phyloP scores from a whole-genome alignment of 1,140 invertebrate species.

The Procambarus virginalis region DNA sequence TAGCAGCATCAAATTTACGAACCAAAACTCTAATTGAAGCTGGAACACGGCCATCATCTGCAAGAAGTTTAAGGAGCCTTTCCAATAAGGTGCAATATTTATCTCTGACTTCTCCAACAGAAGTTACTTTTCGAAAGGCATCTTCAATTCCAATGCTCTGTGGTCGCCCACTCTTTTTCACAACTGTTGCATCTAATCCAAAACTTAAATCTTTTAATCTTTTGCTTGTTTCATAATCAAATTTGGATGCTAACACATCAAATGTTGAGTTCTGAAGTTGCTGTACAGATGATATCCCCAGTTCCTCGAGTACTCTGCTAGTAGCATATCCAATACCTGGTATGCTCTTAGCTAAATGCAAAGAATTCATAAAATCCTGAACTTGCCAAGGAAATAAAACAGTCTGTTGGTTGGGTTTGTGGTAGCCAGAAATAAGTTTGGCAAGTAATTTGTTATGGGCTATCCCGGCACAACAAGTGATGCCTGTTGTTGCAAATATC shows the following conservation, averaged over 20 bases:
- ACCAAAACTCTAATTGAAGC: slow-evolving; percentile 83
- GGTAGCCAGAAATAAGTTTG: slow-evolving; percentile 82
- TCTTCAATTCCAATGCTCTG: slow-evolving; percentile 85
- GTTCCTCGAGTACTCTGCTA: slow-evolving; percentile 78
- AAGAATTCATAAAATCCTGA: slow-evolving; percentile 79
- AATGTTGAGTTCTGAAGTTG: slow-evolving; percentile 81
- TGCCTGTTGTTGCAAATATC: slow-evolving; percentile 80
- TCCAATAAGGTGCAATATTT: slow-evolving; percentile 81
- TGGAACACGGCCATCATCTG: slow-evolving; percentile 85
- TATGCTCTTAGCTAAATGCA: slow-evolving; percentile 78
- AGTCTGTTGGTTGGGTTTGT: slow-evolving; percentile 89
- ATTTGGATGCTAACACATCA: slow-evolving; percentile 78
- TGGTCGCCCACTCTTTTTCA: slow-evolving; percentile 82
- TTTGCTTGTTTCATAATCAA: slow-evolving; percentile 81
- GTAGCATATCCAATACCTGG: slow-evolving; percentile 84
- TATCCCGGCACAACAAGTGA: slow-evolving; percentile 87
- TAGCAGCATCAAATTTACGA: slow-evolving; percentile 79
- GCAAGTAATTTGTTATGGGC: slow-evolving; percentile 88
- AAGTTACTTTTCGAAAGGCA: slow-evolving; percentile 81
- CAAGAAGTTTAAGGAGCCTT: slow-evolving; percentile 81
- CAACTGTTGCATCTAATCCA: slow-evolving; percentile 81
- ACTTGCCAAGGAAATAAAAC: slow-evolving; percentile 82
- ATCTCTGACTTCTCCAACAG: slow-evolving; percentile 82
- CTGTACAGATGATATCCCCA: slow-evolving; percentile 80
- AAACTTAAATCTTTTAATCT: slow-evolving; percentile 81